These are phyloP conservation scores for Allobates femoralis DNA, from an alignment of 2,797 vertebrate species.

Conservation along the genomic window DNA sequence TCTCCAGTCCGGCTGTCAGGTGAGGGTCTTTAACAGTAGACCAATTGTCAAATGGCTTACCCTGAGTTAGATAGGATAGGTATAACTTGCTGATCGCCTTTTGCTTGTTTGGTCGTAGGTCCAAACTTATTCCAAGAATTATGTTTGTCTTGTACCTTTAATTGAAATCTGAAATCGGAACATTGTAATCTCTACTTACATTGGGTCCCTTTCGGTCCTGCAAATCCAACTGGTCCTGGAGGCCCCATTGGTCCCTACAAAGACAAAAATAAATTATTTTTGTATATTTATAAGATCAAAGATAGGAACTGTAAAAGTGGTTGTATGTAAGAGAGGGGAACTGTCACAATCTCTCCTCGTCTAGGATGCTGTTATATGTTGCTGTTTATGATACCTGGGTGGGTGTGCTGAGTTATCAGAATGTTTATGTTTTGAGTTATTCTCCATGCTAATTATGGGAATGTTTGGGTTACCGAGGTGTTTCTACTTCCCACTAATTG, in stretches of 20 bases:
- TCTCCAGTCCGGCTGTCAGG: neutral
- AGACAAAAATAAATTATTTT: neutral
- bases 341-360: neutral
- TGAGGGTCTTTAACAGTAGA: neutral
- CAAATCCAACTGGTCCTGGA: conserved; percentile 84
- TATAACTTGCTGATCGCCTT: too few species aligned
- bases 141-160: neutral
- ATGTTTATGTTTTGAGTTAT: too few species aligned
- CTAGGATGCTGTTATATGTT: too few species aligned
- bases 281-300: neutral
- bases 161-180: neutral
- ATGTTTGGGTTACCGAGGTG: too few species aligned
- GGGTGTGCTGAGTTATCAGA: too few species aligned
- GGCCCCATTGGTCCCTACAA: conserved; percentile 87
- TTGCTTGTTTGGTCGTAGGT: too few species aligned
- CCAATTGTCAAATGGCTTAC: too few species aligned
- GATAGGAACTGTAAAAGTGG: neutral
- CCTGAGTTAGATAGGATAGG: neutral
- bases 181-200: conserved; percentile 76
- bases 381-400: too few species aligned
- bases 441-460: too few species aligned
- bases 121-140: neutral
- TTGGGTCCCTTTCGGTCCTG: conserved; percentile 87
- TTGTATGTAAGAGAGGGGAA: neutral
- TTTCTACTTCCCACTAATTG: too few species aligned